Percentiles rank a stretch among this genome's conserved stretches.
Evolutionary conservation across 1,140 invertebrate genomes (phyloP).

Genomic region (Drosophila albomicans): DNA sequence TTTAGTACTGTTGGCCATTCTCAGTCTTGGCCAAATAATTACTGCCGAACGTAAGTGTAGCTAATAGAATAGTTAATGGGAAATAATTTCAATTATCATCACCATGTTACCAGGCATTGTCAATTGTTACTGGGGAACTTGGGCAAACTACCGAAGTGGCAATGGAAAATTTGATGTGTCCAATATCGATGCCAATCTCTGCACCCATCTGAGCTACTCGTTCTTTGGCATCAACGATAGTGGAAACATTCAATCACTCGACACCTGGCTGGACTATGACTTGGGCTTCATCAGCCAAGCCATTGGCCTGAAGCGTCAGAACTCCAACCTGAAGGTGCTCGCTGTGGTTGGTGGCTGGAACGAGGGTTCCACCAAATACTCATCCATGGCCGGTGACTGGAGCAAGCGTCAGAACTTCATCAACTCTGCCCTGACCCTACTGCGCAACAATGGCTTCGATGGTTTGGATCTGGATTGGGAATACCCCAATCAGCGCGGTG

Average conservation of each 20-base stretch:
- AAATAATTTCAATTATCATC: background rate
- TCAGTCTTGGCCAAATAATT: constrained; percentile 51
- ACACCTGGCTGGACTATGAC: constrained; percentile 69
- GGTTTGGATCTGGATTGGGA: constrained; percentile 94
- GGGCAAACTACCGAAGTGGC: constrained; percentile 89
- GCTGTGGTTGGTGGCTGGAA: constrained; percentile 92
- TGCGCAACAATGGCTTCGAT: constrained; percentile 89
- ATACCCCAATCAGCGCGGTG: constrained; percentile 89
- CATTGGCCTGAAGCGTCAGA: constrained; percentile 87
- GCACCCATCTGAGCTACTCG: constrained; percentile 90
- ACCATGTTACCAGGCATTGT: constrained; percentile 85
- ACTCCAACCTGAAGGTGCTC: constrained; percentile 88
- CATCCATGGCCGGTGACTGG: constrained; percentile 86
- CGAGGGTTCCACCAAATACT: constrained; percentile 89
- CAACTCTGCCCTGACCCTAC: constrained; percentile 86
- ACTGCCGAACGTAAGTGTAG: constrained; percentile 59
- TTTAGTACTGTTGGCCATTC: constrained; percentile 44
- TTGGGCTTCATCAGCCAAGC: constrained; percentile 85
- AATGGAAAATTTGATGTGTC: constrained; percentile 88
- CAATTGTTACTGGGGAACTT: constrained; percentile 90
- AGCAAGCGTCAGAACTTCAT: constrained; percentile 87
- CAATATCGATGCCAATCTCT: constrained; percentile 88
- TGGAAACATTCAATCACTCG: constrained; percentile 83
- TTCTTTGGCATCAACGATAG: constrained; percentile 88
- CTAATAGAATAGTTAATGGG: background rate